Evolutionary conservation across 2,797 vertebrate genomes (phyloP).

Genomic region (Falco naumanni): DNA sequence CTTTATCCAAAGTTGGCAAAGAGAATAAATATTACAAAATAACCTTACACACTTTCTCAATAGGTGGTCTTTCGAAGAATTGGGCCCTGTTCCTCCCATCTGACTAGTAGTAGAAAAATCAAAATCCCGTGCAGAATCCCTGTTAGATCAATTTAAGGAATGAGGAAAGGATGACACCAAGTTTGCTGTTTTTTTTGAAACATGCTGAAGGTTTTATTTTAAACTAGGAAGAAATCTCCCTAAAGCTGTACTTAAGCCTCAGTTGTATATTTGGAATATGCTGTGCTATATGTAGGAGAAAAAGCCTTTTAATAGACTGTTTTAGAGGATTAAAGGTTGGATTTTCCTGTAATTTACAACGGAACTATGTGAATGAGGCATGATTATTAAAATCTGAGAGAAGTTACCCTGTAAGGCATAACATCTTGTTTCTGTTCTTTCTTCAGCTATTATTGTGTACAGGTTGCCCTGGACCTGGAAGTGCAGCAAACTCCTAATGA

Average conservation of each 20-base stretch:
- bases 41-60: neutral
- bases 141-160: neutral
- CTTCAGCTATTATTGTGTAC: slow-evolving; percentile 92
- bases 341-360: neutral
- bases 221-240: neutral
- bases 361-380: neutral
- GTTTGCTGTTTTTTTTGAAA: neutral
- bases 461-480: slow-evolving; percentile 96
- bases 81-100: neutral
- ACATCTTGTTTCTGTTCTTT: slow-evolving; percentile 39
- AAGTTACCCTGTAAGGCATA: neutral
- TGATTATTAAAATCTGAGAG: neutral
- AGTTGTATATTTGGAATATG: neutral
- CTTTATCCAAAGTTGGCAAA: neutral
- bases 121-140: neutral
- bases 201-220: neutral
- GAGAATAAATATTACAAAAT: neutral
- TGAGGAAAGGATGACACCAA: neutral
- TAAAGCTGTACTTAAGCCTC: neutral
- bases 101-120: neutral
- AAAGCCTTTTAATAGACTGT: neutral
- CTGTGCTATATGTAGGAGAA: neutral
- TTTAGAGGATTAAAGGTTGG: neutral
- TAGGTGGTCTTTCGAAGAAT: neutral
- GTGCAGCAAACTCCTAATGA: slow-evolving; percentile 92